A percentile compares a stretch with the other conserved stretches of the same genome.
These are phyloP conservation scores for Tetranychus cinnabarinus DNA, from an alignment of 1,140 invertebrate genomes.

Conservation along the genomic window DNA sequence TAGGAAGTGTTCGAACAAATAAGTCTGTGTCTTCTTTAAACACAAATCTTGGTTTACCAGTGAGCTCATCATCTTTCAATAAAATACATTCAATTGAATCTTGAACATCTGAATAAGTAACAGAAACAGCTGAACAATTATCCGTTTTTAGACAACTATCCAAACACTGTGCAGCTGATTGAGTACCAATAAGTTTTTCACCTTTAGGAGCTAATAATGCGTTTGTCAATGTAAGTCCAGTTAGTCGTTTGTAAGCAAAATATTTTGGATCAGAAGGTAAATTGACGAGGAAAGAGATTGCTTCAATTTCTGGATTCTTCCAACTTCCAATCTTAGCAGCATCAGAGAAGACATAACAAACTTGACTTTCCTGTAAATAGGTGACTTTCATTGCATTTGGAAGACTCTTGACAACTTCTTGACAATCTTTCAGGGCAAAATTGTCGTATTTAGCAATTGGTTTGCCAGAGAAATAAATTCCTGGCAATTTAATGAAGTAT, in stretches of 20 bases:
- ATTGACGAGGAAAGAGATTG: background rate
- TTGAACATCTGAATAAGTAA: background rate
- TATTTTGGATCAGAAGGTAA: background rate
- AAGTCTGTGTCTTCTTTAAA: background rate
- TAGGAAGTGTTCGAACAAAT: background rate
- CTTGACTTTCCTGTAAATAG: background rate
- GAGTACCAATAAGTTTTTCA: background rate
- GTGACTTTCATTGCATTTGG: background rate
- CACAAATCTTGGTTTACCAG: background rate
- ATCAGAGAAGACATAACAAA: background rate
- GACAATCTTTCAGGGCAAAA: background rate
- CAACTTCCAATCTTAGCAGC: background rate
- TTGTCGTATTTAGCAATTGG: background rate
- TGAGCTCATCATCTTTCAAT: background rate
- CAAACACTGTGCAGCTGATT: background rate
- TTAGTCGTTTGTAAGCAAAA: background rate
- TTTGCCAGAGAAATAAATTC: background rate
- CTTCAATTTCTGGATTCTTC: background rate
- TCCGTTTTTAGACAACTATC: background rate
- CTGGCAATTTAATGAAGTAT: background rate
- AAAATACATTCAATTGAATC: background rate
- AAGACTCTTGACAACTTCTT: background rate
- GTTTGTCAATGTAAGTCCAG: background rate
- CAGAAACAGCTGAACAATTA: background rate
- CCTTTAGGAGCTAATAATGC: background rate